Base-by-base conservation (phyloP, 2,797 vertebrate species). In the Sebastes minor region DNA sequence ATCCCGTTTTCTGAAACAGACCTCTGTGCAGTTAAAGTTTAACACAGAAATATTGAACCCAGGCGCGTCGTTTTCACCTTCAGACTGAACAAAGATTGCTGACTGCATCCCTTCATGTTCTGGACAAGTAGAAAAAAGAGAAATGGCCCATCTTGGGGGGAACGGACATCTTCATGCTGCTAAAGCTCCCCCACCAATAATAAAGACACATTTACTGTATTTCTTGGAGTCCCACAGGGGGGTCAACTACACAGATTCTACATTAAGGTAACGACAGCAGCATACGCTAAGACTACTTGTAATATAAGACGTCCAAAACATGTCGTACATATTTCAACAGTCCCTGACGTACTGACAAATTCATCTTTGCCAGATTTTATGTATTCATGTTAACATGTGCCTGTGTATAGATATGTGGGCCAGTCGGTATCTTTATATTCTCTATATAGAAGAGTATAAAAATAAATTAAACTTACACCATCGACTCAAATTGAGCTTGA, bases 311-410 rank as follows among this genome's bases (percentile, higher is more conserved):
- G 80, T 88, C 91, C 87, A 90, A 86, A 90, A 93, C 90, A 94
- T 91, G 92, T 93, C 88, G 92, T 89, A 95, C 89, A 88, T 89
- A 90, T 91, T 91, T 93, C 88, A 91, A 94, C 93, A 92, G 91
- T 96, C 95, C 95, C 95, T 96, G 96, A 96, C 94, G 88, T 91
- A 85, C 93, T 95, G 95, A 91, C 94, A 95, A 91, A 88, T 82
- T 74, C 20, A 67, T 71, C 77, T 91, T 91, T 93, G 94, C 80
- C 95, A 95, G 93, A 92, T 94, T 92, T 85, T 22, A 92, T 94
- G 84, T 89, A 90, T 85, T 87, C 62, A 89, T 94, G 85, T 92
- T 81, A 88, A 90, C 85, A 76, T 93, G 90, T 89, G 88, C 84
- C 85, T 82, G 85, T 83, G 71, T 93, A 84, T 89, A 88, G 89